phyloP scores from a whole-genome alignment of 1,140 invertebrate genomes.

The Tetragonula clypearis region DNA sequence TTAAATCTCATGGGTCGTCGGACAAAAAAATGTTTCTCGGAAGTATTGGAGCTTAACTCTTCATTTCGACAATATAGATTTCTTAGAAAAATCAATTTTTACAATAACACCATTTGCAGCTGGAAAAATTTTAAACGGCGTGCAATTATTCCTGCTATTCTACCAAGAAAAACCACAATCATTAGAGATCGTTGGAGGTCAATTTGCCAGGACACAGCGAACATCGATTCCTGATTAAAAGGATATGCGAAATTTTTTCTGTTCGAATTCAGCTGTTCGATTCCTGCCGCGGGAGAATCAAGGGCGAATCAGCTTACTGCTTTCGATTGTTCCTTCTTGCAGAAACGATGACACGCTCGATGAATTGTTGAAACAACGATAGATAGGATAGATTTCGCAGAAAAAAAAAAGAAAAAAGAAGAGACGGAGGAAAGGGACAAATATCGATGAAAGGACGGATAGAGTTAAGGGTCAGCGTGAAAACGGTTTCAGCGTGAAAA shows the following conservation, averaged over 20 bases:
- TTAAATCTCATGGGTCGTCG: not conserved
- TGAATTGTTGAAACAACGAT: not conserved
- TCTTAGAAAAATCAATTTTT: not conserved
- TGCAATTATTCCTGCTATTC: not conserved
- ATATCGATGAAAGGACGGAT: accelerated
- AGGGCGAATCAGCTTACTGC: not conserved
- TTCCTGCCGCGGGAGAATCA: not conserved
- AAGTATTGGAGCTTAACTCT: no score
- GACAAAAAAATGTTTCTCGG: not conserved
- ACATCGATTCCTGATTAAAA: not conserved
- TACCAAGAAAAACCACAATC: not conserved
- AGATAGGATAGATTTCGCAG: not conserved
- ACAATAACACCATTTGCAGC: not conserved
- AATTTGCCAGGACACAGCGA: not conserved
- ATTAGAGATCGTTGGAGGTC: not conserved
- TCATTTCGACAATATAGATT: not conserved
- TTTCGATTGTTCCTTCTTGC: not conserved
- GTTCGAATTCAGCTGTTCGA: not conserved
- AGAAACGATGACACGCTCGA: no score
- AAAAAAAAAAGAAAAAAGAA: not conserved
- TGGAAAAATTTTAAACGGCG: not conserved
- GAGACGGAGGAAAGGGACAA: not conserved
- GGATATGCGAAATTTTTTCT: accelerated
- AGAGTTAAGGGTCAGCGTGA: not conserved
- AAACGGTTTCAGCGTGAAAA: not conserved